Percentiles rank a stretch among this genome's conserved stretches.
phyloP scores from a whole-genome alignment of 2,888 invertebrate genomes.

The Andrena bucephala region DNA sequence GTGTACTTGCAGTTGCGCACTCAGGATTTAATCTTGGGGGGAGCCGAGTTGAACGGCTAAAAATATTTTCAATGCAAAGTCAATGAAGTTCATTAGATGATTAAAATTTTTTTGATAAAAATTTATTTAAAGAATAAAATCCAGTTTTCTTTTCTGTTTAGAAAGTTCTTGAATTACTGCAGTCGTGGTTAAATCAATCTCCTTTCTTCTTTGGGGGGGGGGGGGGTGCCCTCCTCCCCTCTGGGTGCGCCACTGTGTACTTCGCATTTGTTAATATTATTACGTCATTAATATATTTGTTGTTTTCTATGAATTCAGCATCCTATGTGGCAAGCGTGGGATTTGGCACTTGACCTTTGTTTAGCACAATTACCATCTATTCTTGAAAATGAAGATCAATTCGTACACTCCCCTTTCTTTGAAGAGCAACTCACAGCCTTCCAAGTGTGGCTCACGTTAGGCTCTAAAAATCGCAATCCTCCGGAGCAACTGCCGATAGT shows the following conservation, averaged over 20 bases:
- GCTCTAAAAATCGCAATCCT: slow-evolving; percentile 91
- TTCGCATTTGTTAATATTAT: not conserved
- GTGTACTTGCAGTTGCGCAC: not conserved
- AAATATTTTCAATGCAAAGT: too few relatives aligned
- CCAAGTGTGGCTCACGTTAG: slow-evolving; percentile 96
- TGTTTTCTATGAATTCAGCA: slow-evolving; percentile 85
- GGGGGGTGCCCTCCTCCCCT: too few relatives aligned
- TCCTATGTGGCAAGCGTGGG: slow-evolving; percentile 99
- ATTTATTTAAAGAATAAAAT: too few relatives aligned
- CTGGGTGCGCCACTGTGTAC: not conserved
- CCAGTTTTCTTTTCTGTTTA: too few relatives aligned
- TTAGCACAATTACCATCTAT: slow-evolving; percentile 95
- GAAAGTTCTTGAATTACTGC: too few relatives aligned
- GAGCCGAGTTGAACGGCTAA: too few relatives aligned
- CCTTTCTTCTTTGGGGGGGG: too few relatives aligned
- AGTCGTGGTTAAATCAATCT: too few relatives aligned
- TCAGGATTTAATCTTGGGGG: too few relatives aligned
- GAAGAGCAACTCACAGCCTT: slow-evolving; percentile 99
- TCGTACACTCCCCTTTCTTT: slow-evolving; percentile 95
- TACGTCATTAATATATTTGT: slow-evolving; percentile 16
- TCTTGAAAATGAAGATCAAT: slow-evolving; percentile 87
- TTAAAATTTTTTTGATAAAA: too few relatives aligned
- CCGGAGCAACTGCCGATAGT: slow-evolving; percentile 99
- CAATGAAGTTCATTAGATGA: too few relatives aligned
- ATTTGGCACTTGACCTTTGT: slow-evolving; percentile 97